These are phyloP conservation scores for Operophtera brumata DNA, from an alignment of 2,888 invertebrate genomes.

Conservation along the genomic window DNA sequence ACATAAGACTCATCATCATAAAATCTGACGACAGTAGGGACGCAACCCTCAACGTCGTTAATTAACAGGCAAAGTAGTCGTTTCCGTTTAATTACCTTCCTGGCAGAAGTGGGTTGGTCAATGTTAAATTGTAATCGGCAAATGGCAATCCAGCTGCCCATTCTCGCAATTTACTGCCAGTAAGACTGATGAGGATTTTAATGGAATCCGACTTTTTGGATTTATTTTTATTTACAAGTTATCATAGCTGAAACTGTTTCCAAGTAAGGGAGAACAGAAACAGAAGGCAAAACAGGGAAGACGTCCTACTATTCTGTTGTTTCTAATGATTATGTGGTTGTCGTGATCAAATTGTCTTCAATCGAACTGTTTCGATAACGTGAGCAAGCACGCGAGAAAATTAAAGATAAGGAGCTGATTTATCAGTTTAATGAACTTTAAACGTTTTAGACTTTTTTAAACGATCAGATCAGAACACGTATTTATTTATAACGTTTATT, in stretches of 20 bases:
- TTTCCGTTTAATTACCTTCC: slow-evolving; percentile 27
- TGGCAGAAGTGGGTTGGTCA: slow-evolving; percentile 22
- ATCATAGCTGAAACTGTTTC: no score
- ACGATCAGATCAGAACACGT: no score
- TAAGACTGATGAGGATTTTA: neutral
- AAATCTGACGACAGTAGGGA: slow-evolving; percentile 25
- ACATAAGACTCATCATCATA: slow-evolving; percentile 17
- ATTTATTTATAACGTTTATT: no score
- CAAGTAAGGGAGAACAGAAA: no score
- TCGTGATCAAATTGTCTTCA: no score
- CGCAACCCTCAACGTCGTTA: slow-evolving; percentile 24
- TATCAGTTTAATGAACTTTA: neutral
- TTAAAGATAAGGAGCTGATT: neutral
- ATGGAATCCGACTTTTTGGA: neutral
- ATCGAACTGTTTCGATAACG: neutral
- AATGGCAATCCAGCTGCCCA: neutral
- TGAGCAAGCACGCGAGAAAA: neutral
- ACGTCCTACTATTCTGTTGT: no score
- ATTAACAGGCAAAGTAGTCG: slow-evolving; percentile 25
- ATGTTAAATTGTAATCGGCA: slow-evolving; percentile 19
- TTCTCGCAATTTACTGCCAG: slow-evolving; percentile 13
- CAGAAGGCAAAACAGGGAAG: no score
- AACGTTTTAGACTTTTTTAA: neutral
- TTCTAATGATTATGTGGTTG: no score
- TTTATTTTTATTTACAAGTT: no score